phyloP scores from a whole-genome alignment of 2,888 invertebrate genomes.

The Drosophila austrosaltans region DNA sequence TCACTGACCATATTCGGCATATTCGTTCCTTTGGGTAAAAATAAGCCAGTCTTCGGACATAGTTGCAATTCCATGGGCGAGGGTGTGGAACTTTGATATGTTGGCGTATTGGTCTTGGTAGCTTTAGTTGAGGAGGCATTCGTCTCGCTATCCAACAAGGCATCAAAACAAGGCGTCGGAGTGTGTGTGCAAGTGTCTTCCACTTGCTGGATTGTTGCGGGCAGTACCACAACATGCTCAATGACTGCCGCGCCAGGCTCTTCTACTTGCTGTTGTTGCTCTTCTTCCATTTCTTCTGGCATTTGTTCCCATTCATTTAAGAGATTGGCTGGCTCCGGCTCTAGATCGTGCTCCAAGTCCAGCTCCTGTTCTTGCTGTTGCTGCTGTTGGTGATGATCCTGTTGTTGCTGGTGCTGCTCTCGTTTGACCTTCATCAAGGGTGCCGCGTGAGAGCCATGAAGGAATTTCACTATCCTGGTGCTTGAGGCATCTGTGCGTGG shows the following conservation, averaged over 20 bases:
- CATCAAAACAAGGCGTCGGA: slow-evolving; percentile 54
- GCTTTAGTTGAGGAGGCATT: slow-evolving; percentile 61
- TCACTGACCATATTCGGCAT: slow-evolving; percentile 4
- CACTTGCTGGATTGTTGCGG: slow-evolving; percentile 34
- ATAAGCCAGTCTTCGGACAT: slow-evolving; percentile 81
- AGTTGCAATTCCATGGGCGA: slow-evolving; percentile 74
- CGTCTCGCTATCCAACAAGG: slow-evolving; percentile 66
- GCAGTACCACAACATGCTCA: slow-evolving; percentile 61
- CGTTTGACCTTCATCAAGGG: slow-evolving; percentile 83
- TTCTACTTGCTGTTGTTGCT: slow-evolving; percentile 22
- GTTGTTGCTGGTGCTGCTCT: slow-evolving; percentile 63
- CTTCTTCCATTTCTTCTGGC: slow-evolving; percentile 35
- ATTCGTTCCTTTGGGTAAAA: slow-evolving; percentile 62
- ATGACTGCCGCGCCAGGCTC: slow-evolving; percentile 41
- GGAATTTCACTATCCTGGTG: slow-evolving; percentile 79
- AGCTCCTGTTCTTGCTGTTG: slow-evolving; percentile 24
- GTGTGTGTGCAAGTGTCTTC: slow-evolving; percentile 12
- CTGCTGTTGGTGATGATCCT: slow-evolving; percentile 30
- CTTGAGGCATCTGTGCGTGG: slow-evolving; percentile 88
- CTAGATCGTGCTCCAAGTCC: slow-evolving; percentile 28
- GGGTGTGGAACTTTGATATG: slow-evolving; percentile 66
- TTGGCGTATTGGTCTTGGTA: slow-evolving; percentile 67
- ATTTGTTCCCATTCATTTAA: slow-evolving; percentile 49
- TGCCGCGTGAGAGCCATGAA: slow-evolving; percentile 74
- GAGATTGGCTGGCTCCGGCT: slow-evolving; percentile 27